These are phyloP conservation scores for Gymnothorax reevesii DNA, from an alignment of 2,797 vertebrate species.

Conservation along the genomic window DNA sequence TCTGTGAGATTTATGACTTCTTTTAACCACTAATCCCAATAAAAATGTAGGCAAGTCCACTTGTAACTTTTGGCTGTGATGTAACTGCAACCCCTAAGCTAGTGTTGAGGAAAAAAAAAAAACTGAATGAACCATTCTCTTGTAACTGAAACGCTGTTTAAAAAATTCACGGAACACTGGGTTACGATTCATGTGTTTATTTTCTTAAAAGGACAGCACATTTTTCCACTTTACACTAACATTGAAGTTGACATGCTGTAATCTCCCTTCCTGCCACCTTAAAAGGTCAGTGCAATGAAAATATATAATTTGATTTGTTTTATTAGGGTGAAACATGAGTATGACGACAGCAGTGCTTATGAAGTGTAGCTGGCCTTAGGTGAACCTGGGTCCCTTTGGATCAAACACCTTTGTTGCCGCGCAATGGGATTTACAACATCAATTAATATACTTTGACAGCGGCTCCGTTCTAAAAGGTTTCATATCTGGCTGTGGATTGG, in stretches of 20 bases:
- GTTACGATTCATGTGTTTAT: not conserved
- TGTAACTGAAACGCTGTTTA: not conserved
- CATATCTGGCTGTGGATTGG: not conserved
- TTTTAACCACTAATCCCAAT: too few relatives aligned
- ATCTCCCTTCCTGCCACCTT: not conserved
- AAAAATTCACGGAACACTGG: not conserved
- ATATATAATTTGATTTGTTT: not conserved
- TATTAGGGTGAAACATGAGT: not conserved
- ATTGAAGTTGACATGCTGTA: not conserved
- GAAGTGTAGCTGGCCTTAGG: not conserved
- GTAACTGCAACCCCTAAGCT: not conserved
- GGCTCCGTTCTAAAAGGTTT: not conserved
- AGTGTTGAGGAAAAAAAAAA: not conserved
- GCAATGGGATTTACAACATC: conserved; percentile 1
- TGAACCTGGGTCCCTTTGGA: not conserved
- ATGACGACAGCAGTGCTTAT: not conserved
- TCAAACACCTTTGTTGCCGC: not conserved
- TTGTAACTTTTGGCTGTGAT: too few relatives aligned
- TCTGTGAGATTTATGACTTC: too few relatives aligned
- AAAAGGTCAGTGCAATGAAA: not conserved
- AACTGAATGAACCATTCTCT: not conserved
- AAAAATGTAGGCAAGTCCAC: too few relatives aligned
- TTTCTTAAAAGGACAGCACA: not conserved
- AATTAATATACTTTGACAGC: not conserved
- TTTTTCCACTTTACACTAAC: not conserved